Percentiles rank a stretch among this genome's conserved stretches.
These are phyloP conservation scores for Crenichthys baileyi DNA, from an alignment of 2,797 vertebrate species.

Conservation along the genomic window DNA sequence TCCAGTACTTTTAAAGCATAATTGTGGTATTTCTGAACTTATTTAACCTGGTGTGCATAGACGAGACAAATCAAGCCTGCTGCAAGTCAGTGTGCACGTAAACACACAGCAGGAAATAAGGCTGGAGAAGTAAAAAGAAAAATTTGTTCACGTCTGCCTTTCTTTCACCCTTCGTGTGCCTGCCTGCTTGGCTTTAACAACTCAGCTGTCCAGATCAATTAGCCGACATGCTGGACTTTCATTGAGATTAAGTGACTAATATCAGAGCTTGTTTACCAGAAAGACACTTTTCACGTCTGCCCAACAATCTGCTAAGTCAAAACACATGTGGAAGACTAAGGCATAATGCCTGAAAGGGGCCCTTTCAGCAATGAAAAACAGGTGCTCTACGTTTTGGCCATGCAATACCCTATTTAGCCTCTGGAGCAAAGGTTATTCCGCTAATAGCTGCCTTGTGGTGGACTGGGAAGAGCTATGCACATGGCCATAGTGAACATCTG, in stretches of 20 bases:
- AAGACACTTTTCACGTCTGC: conserved; percentile 92
- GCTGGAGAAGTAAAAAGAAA: conserved; percentile 22
- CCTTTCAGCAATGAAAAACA: conserved; percentile 94
- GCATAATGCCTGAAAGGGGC: conserved; percentile 86
- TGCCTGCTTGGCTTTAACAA: conserved; percentile 69
- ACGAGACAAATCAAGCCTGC: conserved; percentile 2
- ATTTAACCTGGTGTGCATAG: conserved; percentile 25
- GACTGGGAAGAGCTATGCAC: conserved; percentile 84
- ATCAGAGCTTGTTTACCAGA: conserved; percentile 86
- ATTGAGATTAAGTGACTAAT: conserved; percentile 87
- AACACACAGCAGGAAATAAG: conserved; percentile 10
- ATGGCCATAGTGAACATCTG: conserved; percentile 89
- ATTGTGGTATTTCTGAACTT: conserved; percentile 20
- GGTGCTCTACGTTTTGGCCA: conserved; percentile 90
- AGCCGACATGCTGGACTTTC: conserved; percentile 83
- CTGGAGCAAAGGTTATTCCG: conserved; percentile 95
- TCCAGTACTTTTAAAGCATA: not conserved
- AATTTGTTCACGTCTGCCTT: conserved; percentile 45
- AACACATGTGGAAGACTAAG: conserved; percentile 88
- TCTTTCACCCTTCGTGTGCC: conserved; percentile 66
- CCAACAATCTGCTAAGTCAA: conserved; percentile 91
- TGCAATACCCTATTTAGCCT: conserved; percentile 94
- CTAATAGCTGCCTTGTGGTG: conserved; percentile 96
- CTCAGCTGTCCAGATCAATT: conserved; percentile 81
- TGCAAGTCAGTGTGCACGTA: conserved; percentile 46